A percentile compares a stretch with the other conserved stretches of the same genome.
Evolutionary conservation across 1,140 invertebrate species (phyloP).

Genomic region (fruit fly (Drosophila melanogaster)): Release_6_plus_ISO1_MT NT_033777.3:13468501-13469000

Average conservation of each 20-base stretch:
- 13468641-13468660: slow-evolving; percentile 1
- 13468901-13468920: no score
- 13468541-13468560: slow-evolving; percentile 83
- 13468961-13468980: neutral
- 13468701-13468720: slow-evolving; percentile 68
- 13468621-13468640: slow-evolving; percentile 75
- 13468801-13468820: slow-evolving; percentile 21
- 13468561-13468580: slow-evolving; percentile 76
- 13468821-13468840: neutral
- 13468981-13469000: no score
- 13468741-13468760: slow-evolving; percentile 53
- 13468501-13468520: slow-evolving; percentile 29
- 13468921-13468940: no score
- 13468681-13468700: slow-evolving; percentile 61
- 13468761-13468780: slow-evolving; percentile 55
- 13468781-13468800: slow-evolving; percentile 47
- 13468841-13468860: slow-evolving; percentile 13
- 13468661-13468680: neutral
- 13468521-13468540: slow-evolving; percentile 69
- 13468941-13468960: neutral
- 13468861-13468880: neutral
- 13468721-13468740: slow-evolving; percentile 52
- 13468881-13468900: no score
- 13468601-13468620: slow-evolving; percentile 84
- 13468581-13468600: slow-evolving; percentile 83